Base-by-base conservation (phyloP, 2,888 invertebrate species). In the Drosophila melanocephala region DNA sequence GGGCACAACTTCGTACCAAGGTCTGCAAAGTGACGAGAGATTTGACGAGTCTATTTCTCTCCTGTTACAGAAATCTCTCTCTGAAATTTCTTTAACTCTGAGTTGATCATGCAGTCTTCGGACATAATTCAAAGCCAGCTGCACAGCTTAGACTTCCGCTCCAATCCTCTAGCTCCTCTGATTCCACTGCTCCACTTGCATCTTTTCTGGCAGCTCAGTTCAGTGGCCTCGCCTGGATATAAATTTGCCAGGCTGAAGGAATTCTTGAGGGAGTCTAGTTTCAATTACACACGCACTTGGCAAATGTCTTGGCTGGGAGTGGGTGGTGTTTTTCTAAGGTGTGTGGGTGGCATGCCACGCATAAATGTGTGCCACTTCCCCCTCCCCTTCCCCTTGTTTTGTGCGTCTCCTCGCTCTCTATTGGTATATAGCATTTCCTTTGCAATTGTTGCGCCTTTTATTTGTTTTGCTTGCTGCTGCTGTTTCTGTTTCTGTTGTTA, bases 381-480 rank as follows among this genome's bases (percentile, higher is more conserved):
- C 51, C n/a, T 26, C 16, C 35, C 19, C 32, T 32, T 16, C 51
- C 19, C n/a, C n/a, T 32, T 3, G 26, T 19, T 26, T 22, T 47
- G 16, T 22, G 22, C 22, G 22, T 14, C 22, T 2, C 14, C 16
- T 2, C 32, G 35, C 44, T 5, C 44, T 65, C 57, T 57, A 19
- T 61, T 57, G 62, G 44, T 69, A 66, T 56, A 47, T 44, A 42
- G 28, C 39, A 51, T 73, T 79, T 63, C 60, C 63, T 65, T 77
- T 62, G 89, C 87, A 87, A 87, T 87, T 87, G 87, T 87, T 87
- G 87, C 87, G 87, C 87, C 87, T 90, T 90, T 89, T 90, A 82
- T 90, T 90, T 90, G 87, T 89, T 90, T 76, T 77, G 32, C 37
- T 76, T 53, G 30, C 74, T 69, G 73, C 63, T 73, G 59, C 57